Conservation (phyloP, 2,888 invertebrate genomes). For the Volucella bombylans region DNA sequence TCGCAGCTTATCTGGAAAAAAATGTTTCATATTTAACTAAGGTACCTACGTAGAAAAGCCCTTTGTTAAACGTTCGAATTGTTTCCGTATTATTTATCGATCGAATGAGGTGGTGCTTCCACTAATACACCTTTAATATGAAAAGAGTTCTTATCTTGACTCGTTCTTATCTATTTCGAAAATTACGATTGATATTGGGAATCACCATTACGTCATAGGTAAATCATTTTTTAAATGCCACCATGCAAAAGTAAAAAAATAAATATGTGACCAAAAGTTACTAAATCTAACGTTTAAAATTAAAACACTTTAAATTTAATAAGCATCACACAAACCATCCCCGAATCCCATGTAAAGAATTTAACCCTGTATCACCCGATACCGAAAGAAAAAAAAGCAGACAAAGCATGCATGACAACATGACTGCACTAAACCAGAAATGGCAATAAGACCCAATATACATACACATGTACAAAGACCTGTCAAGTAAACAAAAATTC, state of each 20-base stretch:
- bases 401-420: conserved; percentile 38
- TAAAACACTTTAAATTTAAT: too few relatives aligned
- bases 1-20: too few relatives aligned
- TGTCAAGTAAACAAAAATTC: conserved; percentile 22
- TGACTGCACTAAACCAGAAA: conserved; percentile 23
- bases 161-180: not conserved
- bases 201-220: not conserved
- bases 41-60: too few relatives aligned
- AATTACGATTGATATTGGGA: not conserved
- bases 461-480: conserved; percentile 20
- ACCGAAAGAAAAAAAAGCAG: not conserved
- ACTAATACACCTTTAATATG: not conserved
- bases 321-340: conserved; percentile 3
- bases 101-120: too few relatives aligned
- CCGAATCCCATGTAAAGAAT: conserved; percentile 7
- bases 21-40: too few relatives aligned
- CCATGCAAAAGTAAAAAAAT: not conserved
- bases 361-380: conserved; percentile 15
- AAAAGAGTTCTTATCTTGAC: not conserved
- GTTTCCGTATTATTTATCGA: too few relatives aligned
- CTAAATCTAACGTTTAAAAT: too few relatives aligned
- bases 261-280: not conserved
- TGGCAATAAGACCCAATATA: conserved; percentile 4
- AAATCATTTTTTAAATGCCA: not conserved
- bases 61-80: too few relatives aligned